Evolutionary conservation across 2,113 vertebrate genomes (phyloP).

Genomic region (Dascyllus trimaculatus): DNA sequence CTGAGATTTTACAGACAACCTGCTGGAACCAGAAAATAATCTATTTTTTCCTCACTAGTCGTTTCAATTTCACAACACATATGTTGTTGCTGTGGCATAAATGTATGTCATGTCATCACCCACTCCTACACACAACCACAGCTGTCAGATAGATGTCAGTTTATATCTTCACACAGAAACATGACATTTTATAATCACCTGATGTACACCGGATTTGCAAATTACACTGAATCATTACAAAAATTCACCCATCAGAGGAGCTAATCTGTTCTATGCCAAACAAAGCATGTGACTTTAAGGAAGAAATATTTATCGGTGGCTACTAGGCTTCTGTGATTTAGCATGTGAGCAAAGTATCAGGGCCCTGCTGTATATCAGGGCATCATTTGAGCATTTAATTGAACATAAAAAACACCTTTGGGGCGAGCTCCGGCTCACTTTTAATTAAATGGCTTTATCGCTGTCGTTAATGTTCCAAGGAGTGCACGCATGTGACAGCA

Average conservation of each 20-base stretch:
- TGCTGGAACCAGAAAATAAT: no score
- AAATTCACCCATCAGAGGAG: neutral
- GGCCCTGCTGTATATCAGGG: constrained; percentile 46
- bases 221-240: constrained; percentile 19
- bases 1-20: no score
- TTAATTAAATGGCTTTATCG: constrained; percentile 79
- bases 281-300: constrained; percentile 4
- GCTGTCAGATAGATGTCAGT: constrained; percentile 25
- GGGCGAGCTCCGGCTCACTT: constrained; percentile 45
- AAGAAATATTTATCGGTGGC: neutral
- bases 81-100: no score
- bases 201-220: constrained; percentile 22
- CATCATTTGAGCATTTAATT: constrained; percentile 65
- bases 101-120: neutral
- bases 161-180: constrained; percentile 23
- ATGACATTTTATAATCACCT: no score
- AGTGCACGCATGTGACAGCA: constrained; percentile 27
- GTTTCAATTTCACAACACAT: neutral
- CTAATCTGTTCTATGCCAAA: constrained; percentile 8
- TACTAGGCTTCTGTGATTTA: constrained; percentile 28
- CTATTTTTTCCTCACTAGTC: no score
- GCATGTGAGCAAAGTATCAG: constrained; percentile 1
- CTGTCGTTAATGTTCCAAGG: constrained; percentile 58
- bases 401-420: constrained; percentile 65
- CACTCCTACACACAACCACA: neutral